Base-by-base conservation (phyloP, 2,888 invertebrate genomes). In the Ariolimax columbianus region DNA sequence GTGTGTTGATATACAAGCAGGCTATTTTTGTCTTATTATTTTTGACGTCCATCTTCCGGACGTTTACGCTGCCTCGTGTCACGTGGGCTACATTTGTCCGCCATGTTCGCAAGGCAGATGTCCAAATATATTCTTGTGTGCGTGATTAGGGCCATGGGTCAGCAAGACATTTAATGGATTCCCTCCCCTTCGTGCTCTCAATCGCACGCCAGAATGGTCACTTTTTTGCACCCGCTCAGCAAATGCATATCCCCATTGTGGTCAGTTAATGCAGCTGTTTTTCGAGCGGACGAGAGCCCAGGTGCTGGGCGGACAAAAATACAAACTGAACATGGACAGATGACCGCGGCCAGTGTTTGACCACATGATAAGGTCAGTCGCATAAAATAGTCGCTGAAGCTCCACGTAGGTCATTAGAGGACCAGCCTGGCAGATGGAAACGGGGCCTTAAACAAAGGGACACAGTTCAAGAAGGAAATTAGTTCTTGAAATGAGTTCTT, bases 331-430 rank as follows among this genome's bases (percentile, higher is more conserved):
- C 77, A 78, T 47, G 77, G n/a, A 47, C 78, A 78, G 83, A 77
- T 83, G 77, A 83, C 83, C 83, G 38, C 9, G 63, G 79, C 79
- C 33, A 79, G n/a, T 79, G 82, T 73, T 70, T 72, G 81, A 81
- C 81, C 81, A 81, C 68, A 40, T 36, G 14, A 38, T 72, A 72
- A 72, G 81, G 72, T 70, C 70, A 72, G 51, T 1, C 51, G 51
- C 36, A 17, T 38, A 81, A 81, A 81, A 70, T 55, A 80, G 11
- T 68, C 30, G 47, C 68, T 19, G 47, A 38, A 47, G 78, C 36
- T 63, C 40, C 63, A 23, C 0, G 63, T 11, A 78, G 63, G 78
- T 78, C 78, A 77, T 77, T 77, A 77, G 4, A 59, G 26, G 55
- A 38, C 26, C 59, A 59, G 17, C 26, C 30, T 78, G 78, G 38